Evolutionary conservation across 2,797 vertebrate species (phyloP), one percentile per base, ranked within the genome.

Genomic region (Antennarius maculatus): DNA sequence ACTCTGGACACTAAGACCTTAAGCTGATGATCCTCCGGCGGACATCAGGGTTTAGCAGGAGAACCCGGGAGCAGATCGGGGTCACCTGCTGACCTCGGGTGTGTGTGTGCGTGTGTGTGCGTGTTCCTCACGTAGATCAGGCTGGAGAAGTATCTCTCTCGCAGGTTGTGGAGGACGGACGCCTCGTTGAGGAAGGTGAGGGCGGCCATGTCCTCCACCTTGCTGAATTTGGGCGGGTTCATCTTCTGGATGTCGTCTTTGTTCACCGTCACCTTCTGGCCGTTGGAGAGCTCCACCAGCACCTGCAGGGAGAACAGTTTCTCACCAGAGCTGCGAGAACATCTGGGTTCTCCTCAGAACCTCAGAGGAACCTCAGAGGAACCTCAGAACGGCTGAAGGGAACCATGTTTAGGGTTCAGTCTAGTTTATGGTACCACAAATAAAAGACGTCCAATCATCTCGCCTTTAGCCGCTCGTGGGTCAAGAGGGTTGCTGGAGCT

Each of bases 161-260:
- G 84, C 82, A 99, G 93, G 81, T 99, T 99, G 76, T 98, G 96
- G 37, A 99, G 93, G 69, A 99, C 95, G 0, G 96, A 98, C 3
- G 97, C 97, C 72, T 99, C 97, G 0, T 99, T 99, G 71, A 99
- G 96, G 85, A 96, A 98, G 6, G 97, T 98, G 80, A 99, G 94
- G 80, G 98, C 96, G 0, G 97, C 97, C 97, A 99, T 99, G 90
- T 99, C 97, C 83, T 99, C 97, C 87, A 96, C 96, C 83, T 99
- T 99, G 85, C 95, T 98, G 92, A 98, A 99, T 83, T 99, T 99
- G 4, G 96, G 97, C 0, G 97, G 97, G 88, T 99, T 99, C 97
- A 99, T 99, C 54, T 55, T 55, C 54, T 55, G 54, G 54, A 55
- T 55, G 37, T 55, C 54, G 58, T 99, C 97, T 83, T 97, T 98